Evolutionary conservation across 2,888 invertebrate genomes (phyloP).

Genomic region (Sesia apiformis): DNA sequence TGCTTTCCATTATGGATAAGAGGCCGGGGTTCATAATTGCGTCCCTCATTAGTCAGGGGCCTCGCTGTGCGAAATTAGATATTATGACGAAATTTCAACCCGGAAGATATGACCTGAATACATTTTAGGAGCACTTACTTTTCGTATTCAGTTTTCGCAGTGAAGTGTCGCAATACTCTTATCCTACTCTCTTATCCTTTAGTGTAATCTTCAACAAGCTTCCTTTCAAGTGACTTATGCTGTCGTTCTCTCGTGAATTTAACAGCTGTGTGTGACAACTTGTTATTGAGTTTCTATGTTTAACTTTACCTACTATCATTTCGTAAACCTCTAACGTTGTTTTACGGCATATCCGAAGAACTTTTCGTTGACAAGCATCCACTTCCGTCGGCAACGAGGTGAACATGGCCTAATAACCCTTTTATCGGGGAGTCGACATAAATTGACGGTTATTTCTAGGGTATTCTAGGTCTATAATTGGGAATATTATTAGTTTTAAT

Average conservation of each 20-base stretch:
- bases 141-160: neutral
- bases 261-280: too few species aligned
- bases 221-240: too few species aligned
- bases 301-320: too few species aligned
- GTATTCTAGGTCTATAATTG: too few species aligned
- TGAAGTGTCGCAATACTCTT: neutral
- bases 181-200: neutral
- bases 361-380: neutral
- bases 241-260: too few species aligned
- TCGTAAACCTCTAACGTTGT: too few species aligned
- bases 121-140: neutral
- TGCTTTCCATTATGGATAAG: conserved; percentile 34
- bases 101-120: conserved; percentile 24
- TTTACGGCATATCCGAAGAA: too few species aligned
- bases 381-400: neutral
- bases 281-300: too few species aligned
- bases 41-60: conserved; percentile 39
- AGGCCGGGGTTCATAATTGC: conserved; percentile 43
- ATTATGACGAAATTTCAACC: conserved; percentile 39
- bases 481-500: too few species aligned
- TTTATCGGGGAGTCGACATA: neutral
- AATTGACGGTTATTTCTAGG: neutral
- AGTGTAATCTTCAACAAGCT: too few species aligned
- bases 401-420: neutral
- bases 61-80: conserved; percentile 38